phyloP scores from a whole-genome alignment of 2,113 vertebrate species.

The Eurypyga helias region DNA sequence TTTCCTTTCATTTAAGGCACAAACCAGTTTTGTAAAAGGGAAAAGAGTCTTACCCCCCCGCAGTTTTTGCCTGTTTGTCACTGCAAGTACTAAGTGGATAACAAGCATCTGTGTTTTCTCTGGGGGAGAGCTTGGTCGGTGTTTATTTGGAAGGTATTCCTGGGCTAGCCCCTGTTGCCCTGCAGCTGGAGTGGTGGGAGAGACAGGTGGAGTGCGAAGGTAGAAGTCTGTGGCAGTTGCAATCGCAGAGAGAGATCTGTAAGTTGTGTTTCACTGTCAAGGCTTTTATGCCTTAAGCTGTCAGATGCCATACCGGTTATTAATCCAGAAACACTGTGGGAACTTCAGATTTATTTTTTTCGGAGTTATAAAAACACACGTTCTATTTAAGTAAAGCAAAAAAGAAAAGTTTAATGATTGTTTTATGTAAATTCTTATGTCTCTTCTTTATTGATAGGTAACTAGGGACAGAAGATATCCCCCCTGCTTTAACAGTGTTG shows the following conservation, averaged over 20 bases:
- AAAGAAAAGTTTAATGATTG: background rate
- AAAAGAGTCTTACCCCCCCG: background rate
- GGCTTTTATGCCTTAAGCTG: background rate
- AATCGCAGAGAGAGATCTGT: background rate
- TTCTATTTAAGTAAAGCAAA: background rate
- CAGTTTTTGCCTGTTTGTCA: background rate
- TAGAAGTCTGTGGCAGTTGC: background rate
- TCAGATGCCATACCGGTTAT: background rate
- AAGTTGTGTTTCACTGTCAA: conserved; percentile 11
- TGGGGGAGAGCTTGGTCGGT: background rate
- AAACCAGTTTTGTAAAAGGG: background rate
- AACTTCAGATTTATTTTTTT: background rate
- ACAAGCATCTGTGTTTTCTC: background rate
- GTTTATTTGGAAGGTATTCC: background rate
- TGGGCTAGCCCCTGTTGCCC: background rate
- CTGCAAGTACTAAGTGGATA: background rate
- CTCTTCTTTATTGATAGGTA: background rate
- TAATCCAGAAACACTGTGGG: background rate
- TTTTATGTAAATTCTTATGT: background rate
- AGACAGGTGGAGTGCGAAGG: background rate
- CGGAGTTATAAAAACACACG: background rate
- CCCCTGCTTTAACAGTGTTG: background rate
- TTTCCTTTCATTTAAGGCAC: conserved; percentile 15
- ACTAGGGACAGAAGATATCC: background rate
- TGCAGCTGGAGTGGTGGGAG: background rate